phyloP scores from a whole-genome alignment of 1,140 invertebrate species.

The Kradibia gibbosae region DNA sequence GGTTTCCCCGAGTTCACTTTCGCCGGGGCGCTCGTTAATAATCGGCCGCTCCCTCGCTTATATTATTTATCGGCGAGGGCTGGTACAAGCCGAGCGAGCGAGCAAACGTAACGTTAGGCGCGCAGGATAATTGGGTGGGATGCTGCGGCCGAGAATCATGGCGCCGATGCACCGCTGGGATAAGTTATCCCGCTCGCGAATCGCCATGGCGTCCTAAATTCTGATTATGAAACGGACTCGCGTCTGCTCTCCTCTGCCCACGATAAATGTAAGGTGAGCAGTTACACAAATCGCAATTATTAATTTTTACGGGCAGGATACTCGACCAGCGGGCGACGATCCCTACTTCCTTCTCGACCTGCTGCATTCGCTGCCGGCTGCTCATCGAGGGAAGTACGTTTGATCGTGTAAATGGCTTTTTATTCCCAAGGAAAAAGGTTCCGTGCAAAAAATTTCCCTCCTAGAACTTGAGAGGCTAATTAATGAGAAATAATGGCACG shows the following conservation, averaged over 20 bases:
- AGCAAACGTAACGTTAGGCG: neutral
- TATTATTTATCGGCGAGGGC: too few species aligned
- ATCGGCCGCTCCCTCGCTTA: neutral
- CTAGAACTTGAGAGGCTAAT: neutral
- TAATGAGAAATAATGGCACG: neutral
- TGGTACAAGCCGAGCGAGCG: too few species aligned
- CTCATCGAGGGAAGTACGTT: too few species aligned
- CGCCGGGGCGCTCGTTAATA: neutral
- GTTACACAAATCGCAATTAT: neutral
- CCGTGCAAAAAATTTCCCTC: neutral
- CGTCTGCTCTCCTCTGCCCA: neutral
- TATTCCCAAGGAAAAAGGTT: neutral
- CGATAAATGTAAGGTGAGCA: neutral
- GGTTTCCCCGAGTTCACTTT: neutral
- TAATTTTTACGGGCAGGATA: neutral
- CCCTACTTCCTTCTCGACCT: neutral
- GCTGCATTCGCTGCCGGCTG: too few species aligned
- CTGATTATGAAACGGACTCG: neutral
- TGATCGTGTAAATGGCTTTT: neutral
- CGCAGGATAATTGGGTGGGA: neutral
- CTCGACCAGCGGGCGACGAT: neutral
- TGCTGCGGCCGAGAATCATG: neutral
- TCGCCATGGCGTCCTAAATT: neutral
- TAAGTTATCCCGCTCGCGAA: neutral
- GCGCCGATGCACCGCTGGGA: neutral